phyloP scores from a whole-genome alignment of 2,888 invertebrate genomes.

The Calliopum simillimum region DNA sequence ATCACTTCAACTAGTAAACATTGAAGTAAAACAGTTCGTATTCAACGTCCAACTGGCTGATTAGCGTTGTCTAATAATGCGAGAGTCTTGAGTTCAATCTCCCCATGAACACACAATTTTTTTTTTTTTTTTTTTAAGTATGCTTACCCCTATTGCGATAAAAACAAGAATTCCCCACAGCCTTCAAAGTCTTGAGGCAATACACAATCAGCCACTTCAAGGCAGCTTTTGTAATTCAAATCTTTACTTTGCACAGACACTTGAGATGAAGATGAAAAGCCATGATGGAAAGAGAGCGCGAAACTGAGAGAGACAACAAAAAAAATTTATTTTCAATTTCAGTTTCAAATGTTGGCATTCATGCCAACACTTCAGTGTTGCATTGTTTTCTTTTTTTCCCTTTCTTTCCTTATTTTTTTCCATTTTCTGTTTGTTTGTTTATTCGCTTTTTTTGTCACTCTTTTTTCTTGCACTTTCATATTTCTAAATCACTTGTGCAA shows the following conservation, averaged over 20 bases:
- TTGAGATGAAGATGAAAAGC: not conserved
- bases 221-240: constrained; percentile 15
- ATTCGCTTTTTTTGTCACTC: not conserved
- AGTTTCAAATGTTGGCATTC: constrained; percentile 2
- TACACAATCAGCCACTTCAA: not conserved
- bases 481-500: constrained; percentile 19
- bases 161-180: too few species aligned
- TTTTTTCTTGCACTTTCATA: not conserved
- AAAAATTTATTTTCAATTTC: constrained; percentile 26
- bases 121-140: too few species aligned
- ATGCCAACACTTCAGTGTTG: constrained; percentile 1
- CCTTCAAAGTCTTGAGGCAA: not conserved
- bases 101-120: too few species aligned
- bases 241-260: not conserved
- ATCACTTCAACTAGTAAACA: too few species aligned
- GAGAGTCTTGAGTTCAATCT: too few species aligned
- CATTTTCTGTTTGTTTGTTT: not conserved
- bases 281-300: too few species aligned
- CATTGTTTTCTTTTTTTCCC: constrained; percentile 4
- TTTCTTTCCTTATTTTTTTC: constrained; percentile 2
- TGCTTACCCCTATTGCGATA: too few species aligned
- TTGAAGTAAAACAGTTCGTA: too few species aligned
- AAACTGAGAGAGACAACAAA: not conserved
- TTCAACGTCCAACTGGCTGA: too few species aligned
- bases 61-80: too few species aligned